Conservation (phyloP, 2,797 vertebrate species). For the Clarias laeviceps region DNA sequence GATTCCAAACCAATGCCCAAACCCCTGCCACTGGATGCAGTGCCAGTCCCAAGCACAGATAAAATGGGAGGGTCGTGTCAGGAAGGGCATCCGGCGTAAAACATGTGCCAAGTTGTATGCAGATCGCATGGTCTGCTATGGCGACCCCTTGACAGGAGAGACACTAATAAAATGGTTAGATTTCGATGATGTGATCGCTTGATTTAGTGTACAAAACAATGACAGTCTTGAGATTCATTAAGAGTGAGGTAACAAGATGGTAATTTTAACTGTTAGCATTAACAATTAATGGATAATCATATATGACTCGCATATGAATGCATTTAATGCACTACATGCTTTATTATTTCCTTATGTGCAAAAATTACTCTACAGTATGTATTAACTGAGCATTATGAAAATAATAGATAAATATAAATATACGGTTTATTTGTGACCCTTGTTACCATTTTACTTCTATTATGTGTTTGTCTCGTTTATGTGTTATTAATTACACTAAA, state of each 20-base stretch:
- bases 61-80: too few relatives aligned
- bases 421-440: background rate
- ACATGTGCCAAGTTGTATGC: too few relatives aligned
- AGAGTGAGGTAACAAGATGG: background rate
- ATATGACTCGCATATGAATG: background rate
- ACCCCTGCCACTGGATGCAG: too few relatives aligned
- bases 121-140: too few relatives aligned
- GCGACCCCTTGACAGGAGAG: too few relatives aligned
- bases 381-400: background rate
- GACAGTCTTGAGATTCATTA: background rate
- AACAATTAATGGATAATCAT: too few relatives aligned
- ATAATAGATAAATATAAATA: background rate
- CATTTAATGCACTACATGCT: background rate
- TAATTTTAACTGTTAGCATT: background rate
- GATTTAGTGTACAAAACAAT: background rate
- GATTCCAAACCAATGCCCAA: too few relatives aligned
- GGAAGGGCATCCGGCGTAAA: too few relatives aligned
- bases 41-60: too few relatives aligned
- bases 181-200: background rate
- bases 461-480: background rate
- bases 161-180: background rate
- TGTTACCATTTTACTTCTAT: background rate
- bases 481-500: constrained; percentile 30
- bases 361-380: too few relatives aligned
- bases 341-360: background rate